Conservation (phyloP, 2,888 invertebrate species). For the Drosophila kambysellisi region DNA sequence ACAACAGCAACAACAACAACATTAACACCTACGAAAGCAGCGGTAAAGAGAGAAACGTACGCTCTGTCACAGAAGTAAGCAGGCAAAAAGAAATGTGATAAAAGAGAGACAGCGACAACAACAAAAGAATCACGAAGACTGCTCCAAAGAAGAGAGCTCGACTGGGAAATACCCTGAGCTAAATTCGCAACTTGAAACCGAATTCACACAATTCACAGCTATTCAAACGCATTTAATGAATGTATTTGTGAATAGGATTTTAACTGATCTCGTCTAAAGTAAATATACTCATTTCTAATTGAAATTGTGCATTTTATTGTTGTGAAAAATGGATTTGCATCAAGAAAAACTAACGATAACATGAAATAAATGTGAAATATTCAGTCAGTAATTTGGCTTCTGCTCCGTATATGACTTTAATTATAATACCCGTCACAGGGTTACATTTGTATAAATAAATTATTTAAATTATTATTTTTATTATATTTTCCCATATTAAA, state of each 20-base stretch:
- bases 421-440: too few species aligned
- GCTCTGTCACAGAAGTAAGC: slow-evolving; percentile 15
- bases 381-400: too few species aligned
- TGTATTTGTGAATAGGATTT: slow-evolving; percentile 4
- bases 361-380: background rate
- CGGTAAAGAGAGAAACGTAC: slow-evolving; percentile 14
- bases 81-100: slow-evolving; percentile 41
- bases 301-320: slow-evolving; percentile 10
- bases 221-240: background rate
- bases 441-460: too few species aligned
- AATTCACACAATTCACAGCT: background rate
- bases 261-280: background rate
- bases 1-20: slow-evolving; percentile 42
- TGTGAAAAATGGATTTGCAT: background rate
- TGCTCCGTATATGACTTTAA: too few species aligned
- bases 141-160: background rate
- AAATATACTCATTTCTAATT: background rate
- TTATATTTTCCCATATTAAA: background rate
- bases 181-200: background rate
- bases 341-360: background rate
- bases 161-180: background rate
- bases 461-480: background rate
- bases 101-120: slow-evolving; percentile 26
- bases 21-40: slow-evolving; percentile 43
- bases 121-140: background rate